Evolutionary conservation across 2,797 vertebrate genomes (phyloP).

Genomic region (Spinibarbus caldwelli): DNA sequence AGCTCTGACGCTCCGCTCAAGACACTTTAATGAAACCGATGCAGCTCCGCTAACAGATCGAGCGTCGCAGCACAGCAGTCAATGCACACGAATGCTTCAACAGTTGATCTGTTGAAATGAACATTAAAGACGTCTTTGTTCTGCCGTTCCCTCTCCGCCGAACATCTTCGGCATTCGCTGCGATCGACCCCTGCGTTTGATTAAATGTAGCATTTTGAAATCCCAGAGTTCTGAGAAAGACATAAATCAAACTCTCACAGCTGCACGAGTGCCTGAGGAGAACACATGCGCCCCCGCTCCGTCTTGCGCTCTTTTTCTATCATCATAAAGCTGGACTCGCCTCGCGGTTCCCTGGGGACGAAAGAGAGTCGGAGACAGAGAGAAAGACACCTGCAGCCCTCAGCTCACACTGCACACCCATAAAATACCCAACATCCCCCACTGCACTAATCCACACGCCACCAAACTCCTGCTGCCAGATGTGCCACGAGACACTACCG

Average conservation of each 20-base stretch:
- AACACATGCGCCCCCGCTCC: constrained; percentile 85
- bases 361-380: constrained; percentile 1
- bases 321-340: constrained; percentile 85
- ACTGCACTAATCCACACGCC: constrained; percentile 2
- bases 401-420: not conserved
- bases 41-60: constrained; percentile 78
- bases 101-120: constrained; percentile 88
- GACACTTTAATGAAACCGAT: not conserved
- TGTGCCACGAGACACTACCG: not conserved
- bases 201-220: constrained; percentile 99
- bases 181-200: constrained; percentile 91
- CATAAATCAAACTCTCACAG: constrained; percentile 99
- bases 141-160: constrained; percentile 88
- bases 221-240: constrained; percentile 97
- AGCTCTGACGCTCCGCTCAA: not conserved
- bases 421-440: constrained; percentile 3
- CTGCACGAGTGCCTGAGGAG: constrained; percentile 83
- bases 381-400: constrained; percentile 8
- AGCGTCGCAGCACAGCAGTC: no score
- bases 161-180: constrained; percentile 99
- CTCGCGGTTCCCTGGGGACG: not conserved
- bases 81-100: no score
- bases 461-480: not conserved
- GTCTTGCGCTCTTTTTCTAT: constrained; percentile 71
- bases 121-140: constrained; percentile 91